Percentiles rank a stretch among this genome's conserved stretches.
Evolutionary conservation across 1,140 invertebrate species (phyloP).

Genomic region (Drosophila virilis): DNA sequence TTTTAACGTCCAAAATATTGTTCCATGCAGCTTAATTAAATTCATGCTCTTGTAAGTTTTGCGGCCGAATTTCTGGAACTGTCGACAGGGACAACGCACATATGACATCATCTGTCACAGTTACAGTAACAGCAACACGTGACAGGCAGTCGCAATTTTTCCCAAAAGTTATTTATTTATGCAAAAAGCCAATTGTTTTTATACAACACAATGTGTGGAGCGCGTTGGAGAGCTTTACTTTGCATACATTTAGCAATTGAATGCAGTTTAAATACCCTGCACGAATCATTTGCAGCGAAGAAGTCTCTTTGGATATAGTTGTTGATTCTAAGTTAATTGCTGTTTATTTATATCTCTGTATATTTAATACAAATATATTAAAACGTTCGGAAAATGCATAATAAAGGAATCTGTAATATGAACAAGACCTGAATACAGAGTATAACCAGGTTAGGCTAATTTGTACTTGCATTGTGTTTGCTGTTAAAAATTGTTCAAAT

Average conservation of each 20-base stretch:
- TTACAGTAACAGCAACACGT: constrained; percentile 19
- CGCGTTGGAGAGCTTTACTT: not conserved
- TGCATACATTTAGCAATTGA: constrained; percentile 9
- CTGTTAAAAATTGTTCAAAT: constrained; percentile 16
- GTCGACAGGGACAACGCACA: constrained; percentile 17
- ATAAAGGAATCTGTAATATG: too few species aligned
- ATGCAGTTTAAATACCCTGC: constrained; percentile 9
- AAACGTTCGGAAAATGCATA: too few species aligned
- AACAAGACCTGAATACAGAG: not conserved
- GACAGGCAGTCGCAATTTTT: constrained; percentile 37
- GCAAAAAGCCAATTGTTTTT: constrained; percentile 57
- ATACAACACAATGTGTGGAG: not conserved
- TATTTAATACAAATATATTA: too few species aligned
- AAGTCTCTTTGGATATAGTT: too few species aligned
- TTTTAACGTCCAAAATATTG: constrained; percentile 14
- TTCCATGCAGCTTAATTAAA: constrained; percentile 25
- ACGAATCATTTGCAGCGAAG: not conserved
- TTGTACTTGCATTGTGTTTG: constrained; percentile 7
- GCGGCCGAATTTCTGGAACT: constrained; percentile 7
- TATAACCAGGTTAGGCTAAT: not conserved
- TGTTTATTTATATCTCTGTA: too few species aligned
- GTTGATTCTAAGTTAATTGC: too few species aligned
- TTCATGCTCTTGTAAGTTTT: constrained; percentile 19
- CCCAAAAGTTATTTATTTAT: constrained; percentile 45
- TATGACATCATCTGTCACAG: constrained; percentile 38